Percentiles rank a stretch among this genome's conserved stretches.
Conservation (phyloP, 2,888 invertebrate species). For the Glaucopsyche alexis region DNA sequence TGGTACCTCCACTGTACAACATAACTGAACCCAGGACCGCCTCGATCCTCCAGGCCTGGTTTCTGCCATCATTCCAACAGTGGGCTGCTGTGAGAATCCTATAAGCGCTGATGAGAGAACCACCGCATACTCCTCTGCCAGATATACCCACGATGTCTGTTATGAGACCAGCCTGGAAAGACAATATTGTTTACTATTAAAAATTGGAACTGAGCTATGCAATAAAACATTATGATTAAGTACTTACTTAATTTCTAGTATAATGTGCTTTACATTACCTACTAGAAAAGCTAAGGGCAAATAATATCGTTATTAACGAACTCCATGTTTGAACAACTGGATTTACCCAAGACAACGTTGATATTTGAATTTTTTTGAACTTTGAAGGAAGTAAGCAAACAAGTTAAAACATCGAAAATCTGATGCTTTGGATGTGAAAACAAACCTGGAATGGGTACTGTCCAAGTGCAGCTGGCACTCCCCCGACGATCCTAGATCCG, state of each 20-base stretch:
- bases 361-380: not conserved
- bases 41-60: slow-evolving; percentile 52
- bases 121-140: slow-evolving; percentile 50
- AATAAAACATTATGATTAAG: too few species aligned
- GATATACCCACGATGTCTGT: slow-evolving; percentile 42
- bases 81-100: slow-evolving; percentile 58
- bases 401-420: not conserved
- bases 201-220: too few species aligned
- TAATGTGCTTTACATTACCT: too few species aligned
- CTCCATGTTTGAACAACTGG: not conserved
- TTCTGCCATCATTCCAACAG: slow-evolving; percentile 59
- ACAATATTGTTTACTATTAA: not conserved
- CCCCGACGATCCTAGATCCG: slow-evolving; percentile 53
- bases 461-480: slow-evolving; percentile 45
- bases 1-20: slow-evolving; percentile 53
- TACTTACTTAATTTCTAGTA: too few species aligned
- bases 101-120: slow-evolving; percentile 46
- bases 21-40: slow-evolving; percentile 53
- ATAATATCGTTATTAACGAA: too few species aligned
- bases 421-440: not conserved
- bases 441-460: slow-evolving; percentile 54
- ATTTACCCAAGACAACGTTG: not conserved
- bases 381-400: not conserved
- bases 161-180: slow-evolving; percentile 47
- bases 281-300: not conserved